Conservation (phyloP, 2,113 vertebrate species). For the Sakesphorus luctuosus region DNA sequence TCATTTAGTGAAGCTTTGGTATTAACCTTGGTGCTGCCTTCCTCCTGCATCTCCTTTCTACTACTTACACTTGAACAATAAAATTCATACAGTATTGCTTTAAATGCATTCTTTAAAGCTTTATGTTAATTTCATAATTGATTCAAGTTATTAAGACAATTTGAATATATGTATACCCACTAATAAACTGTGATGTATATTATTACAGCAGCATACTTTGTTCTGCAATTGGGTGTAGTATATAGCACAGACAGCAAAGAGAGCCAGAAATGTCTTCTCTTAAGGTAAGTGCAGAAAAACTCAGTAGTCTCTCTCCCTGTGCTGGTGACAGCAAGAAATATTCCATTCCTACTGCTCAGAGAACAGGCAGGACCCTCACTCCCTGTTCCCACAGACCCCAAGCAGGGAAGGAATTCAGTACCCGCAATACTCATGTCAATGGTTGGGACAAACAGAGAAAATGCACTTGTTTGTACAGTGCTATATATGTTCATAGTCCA, state of each 20-base stretch:
- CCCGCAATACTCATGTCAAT: not conserved
- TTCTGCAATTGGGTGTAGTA: not conserved
- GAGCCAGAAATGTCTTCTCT: not conserved
- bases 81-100: not conserved
- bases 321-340: not conserved
- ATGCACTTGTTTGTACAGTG: not conserved
- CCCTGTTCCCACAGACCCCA: not conserved
- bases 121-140: not conserved
- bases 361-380: not conserved
- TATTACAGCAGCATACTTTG: not conserved
- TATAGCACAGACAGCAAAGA: not conserved
- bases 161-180: not conserved
- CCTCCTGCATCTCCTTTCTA: not conserved
- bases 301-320: not conserved
- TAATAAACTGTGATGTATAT: not conserved
- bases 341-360: not conserved
- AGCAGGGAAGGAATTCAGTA: not conserved
- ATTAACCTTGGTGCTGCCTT: slow-evolving; percentile 2
- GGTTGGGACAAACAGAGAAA: not conserved
- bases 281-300: not conserved
- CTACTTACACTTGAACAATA: not conserved
- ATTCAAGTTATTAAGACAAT: not conserved
- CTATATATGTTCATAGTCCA: not conserved
- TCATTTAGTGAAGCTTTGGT: not conserved
- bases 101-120: not conserved